Evolutionary conservation across 92 coral and sea anemone genomes (phyloP).

Genomic region (Phenganax stokvisi): DNA sequence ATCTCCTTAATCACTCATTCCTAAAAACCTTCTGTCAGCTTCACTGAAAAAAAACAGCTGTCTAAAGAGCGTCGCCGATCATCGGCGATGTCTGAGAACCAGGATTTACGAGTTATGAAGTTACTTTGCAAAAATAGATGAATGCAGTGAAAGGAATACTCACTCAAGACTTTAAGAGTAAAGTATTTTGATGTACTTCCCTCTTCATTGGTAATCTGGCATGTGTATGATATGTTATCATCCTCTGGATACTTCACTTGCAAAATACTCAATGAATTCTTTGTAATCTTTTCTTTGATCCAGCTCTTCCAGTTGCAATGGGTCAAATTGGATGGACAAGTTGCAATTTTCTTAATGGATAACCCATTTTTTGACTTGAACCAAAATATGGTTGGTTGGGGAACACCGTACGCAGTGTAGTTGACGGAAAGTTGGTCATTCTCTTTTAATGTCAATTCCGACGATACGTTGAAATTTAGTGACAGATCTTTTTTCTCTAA

Average conservation of each 20-base stretch:
- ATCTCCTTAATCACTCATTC: too few species aligned
- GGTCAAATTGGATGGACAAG: neutral
- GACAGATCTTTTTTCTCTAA: neutral
- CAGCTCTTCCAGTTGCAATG: conserved; percentile 1
- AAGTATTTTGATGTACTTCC: conserved; percentile 15
- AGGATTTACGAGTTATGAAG: neutral
- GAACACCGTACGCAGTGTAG: conserved; percentile 17
- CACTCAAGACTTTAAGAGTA: conserved; percentile 1
- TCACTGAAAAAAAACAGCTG: too few species aligned
- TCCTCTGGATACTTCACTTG: conserved; percentile 14
- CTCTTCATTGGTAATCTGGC: neutral
- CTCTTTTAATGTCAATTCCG: neutral
- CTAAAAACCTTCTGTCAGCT: too few species aligned
- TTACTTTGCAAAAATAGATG: neutral
- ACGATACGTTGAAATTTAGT: conserved; percentile 1
- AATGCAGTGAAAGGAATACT: neutral
- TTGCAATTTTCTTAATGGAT: neutral
- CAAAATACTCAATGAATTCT: conserved; percentile 2
- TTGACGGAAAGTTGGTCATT: neutral
- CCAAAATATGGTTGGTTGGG: conserved; percentile 6
- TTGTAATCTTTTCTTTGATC: neutral
- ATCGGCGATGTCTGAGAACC: neutral
- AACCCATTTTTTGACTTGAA: conserved; percentile 4
- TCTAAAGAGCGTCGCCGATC: too few species aligned
- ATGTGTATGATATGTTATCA: conserved; percentile 19